phyloP scores from a whole-genome alignment of 1,140 invertebrate species.

The Paraescarpia echinospica region DNA sequence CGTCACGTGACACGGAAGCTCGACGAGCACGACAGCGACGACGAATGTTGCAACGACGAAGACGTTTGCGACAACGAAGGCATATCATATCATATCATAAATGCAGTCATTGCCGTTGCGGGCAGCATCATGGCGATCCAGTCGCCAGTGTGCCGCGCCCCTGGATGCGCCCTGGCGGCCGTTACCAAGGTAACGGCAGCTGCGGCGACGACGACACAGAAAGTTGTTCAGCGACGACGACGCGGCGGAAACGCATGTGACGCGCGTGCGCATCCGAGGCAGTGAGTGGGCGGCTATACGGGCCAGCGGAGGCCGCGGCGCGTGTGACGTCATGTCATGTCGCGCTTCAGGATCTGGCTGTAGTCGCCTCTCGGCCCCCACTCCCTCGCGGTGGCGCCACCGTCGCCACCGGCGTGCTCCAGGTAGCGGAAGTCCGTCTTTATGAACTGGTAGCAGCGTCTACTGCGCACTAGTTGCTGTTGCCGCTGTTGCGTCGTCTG shows the following conservation, averaged over 20 bases:
- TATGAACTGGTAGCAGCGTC: constrained; percentile 19
- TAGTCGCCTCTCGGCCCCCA: background rate
- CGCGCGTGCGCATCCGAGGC: background rate
- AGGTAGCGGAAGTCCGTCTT: constrained; percentile 18
- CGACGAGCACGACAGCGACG: background rate
- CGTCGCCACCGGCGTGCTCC: constrained; percentile 4
- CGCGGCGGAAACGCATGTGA: background rate
- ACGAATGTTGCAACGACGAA: background rate
- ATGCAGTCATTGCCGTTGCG: background rate
- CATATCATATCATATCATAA: constrained; percentile 1
- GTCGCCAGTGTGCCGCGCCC: background rate
- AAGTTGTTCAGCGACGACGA: background rate
- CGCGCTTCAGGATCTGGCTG: background rate
- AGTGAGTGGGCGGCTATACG: background rate
- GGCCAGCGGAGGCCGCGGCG: background rate
- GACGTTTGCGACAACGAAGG: background rate
- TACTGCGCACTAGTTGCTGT: background rate
- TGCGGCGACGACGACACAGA: background rate
- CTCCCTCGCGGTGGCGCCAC: background rate
- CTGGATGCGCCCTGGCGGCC: background rate
- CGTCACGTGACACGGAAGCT: background rate
- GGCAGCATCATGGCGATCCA: background rate
- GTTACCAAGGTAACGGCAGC: background rate
- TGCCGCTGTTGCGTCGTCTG: background rate
- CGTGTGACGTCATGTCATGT: background rate